Base-by-base conservation (phyloP, 1,140 invertebrate genomes). In the Acyrthosiphon pisum region DNA sequence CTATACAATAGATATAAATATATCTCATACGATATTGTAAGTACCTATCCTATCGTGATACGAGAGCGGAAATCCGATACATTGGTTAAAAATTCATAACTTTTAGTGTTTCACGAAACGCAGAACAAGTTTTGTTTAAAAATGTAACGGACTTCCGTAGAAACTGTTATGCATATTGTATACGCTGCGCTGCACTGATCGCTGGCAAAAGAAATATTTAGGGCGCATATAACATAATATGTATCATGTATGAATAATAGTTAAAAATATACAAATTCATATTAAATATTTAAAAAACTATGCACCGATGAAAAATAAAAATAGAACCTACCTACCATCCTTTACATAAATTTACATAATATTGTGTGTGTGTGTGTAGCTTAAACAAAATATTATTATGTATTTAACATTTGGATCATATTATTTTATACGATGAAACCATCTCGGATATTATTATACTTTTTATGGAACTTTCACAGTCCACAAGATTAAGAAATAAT, bases 111-210 rank as follows among this genome's bases (percentile, higher is more conserved):
- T 6, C 11, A 6, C 60, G 30, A 76, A 76, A 76, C 14, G 4
- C n/a, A 76, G 60, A n/a, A 76, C 60, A 76, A 76, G n/a, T 76
- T 76, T 76, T 14, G 60, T 76, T 76, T 76, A 76, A 76, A 68
- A 76, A 76, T 76, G 60, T n/a, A 76, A 76, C n/a, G 60, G 60
- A 76, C 60, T n/a, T 76, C 60, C 30, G 60, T 76, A 6, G 30
- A 76, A 35, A 76, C 14, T 76, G 14, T 14, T n/a, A 35, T 76
- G 14, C 60, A 76, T 68, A 68, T 68, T 68, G 60, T n/a, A 76
- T n/a, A n/a, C 60, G 14, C 30, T 76, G n/a, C 4, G n/a, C 4
- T 76, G 6, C n/a, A 76, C 14, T 30, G n/a, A n/a, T 76, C 30
- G 30, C 20, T n/a, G 11, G n/a, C 14, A 35, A 76, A 76, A 76